Conservation (phyloP, 1,140 invertebrate genomes). For the Zaprionus tsacasi region DNA sequence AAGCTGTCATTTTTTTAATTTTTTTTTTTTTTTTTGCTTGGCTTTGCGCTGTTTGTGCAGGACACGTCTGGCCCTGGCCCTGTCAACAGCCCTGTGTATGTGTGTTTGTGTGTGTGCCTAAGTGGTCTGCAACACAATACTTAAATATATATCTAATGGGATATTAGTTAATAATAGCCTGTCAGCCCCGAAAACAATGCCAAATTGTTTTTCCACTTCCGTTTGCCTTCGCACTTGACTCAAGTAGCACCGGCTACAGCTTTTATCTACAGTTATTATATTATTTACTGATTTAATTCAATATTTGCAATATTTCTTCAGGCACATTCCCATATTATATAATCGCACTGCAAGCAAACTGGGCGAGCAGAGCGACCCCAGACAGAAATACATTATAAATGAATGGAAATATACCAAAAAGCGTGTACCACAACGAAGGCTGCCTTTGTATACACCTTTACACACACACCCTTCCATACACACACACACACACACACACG, state of each 20-base stretch:
- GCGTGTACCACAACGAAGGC: slow-evolving; percentile 26
- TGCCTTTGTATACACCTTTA: slow-evolving; percentile 30
- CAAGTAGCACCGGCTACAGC: not conserved
- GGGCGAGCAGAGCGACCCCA: slow-evolving; percentile 15
- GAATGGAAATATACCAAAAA: slow-evolving; percentile 70
- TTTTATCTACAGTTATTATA: not conserved
- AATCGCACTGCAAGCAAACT: slow-evolving; percentile 15
- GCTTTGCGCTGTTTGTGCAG: slow-evolving; percentile 6
- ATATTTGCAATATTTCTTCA: not conserved
- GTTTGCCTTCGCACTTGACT: not conserved
- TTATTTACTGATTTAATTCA: not conserved
- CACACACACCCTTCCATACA: slow-evolving; percentile 16
- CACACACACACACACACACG: slow-evolving; percentile 13
- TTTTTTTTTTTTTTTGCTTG: not conserved
- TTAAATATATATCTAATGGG: slow-evolving; percentile 58
- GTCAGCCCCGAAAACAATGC: not conserved
- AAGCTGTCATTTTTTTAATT: slow-evolving; percentile 35
- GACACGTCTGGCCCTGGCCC: slow-evolving; percentile 56
- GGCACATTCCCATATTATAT: slow-evolving; percentile 9
- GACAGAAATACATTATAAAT: slow-evolving; percentile 63
- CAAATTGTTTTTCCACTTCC: slow-evolving; percentile 9
- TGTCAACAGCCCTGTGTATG: slow-evolving; percentile 34
- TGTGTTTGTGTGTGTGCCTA: not conserved
- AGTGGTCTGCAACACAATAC: slow-evolving; percentile 55
- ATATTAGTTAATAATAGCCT: slow-evolving; percentile 68